Base-by-base conservation (phyloP, 2,797 vertebrate genomes). In the Hyperoplus immaculatus region DNA sequence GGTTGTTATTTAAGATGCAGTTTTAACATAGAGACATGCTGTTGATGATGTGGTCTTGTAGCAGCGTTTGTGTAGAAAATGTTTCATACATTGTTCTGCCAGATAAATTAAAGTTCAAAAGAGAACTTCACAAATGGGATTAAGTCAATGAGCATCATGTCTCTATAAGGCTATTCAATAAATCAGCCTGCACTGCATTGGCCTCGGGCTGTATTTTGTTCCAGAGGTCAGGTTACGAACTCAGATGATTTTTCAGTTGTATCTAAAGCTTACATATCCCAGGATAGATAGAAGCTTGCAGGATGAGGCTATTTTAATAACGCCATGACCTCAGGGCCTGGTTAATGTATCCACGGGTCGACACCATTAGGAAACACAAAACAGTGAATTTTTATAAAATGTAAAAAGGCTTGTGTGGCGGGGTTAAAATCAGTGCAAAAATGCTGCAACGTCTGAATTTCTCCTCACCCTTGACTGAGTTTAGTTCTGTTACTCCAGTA, bases 111-210 rank as follows among this genome's bases (percentile, higher is more conserved):
- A 77, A 66, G n/a, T 12, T 7, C 14, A 38, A 39, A 49, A 13
- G 18, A 69, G 57, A 73, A 64, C 41, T 50, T 14, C 7, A 41
- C 60, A 70, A 82, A 77, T 43, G 63, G 43, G 69, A 83, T 74
- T 67, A 68, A 60, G 53, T 76, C 66, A 56, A n/a, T 63, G 69
- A 41, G 62, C 67, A 62, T 59, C 36, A 53, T 41, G 16, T 29
- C 3, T 69, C 18, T 69, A 43, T 55, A 16, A 58, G 18, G 50
- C 42, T 46, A 16, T 63, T 80, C 46, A 63, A 38, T 70, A 66
- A 69, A 66, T 78, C 43, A 76, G 15, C n/a, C 1, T 39, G 46
- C 56, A 39, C 42, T 68, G 59, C 0, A 42, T 71, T 68, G 68
- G 65, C 72, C 47, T 49, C 42, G 6, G 46, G 69, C n/a, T 64